Conservation (phyloP, 2,888 invertebrate genomes). For the Thecocarcelia acutangulata region DNA sequence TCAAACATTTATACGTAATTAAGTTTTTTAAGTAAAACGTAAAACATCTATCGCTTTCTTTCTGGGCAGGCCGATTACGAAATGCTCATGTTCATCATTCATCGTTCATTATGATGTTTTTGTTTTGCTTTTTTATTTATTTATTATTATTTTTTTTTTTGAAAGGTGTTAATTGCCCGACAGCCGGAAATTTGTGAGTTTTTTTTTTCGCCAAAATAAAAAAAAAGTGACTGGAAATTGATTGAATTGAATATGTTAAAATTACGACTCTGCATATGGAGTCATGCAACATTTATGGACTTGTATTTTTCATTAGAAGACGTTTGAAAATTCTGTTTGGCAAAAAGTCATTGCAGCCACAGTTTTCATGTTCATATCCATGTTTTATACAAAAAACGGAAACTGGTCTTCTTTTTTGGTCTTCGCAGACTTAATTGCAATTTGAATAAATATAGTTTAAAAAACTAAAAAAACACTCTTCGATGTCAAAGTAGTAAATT, state of each 20-base stretch:
- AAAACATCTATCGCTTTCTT: conserved; percentile 1
- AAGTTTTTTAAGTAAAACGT: too few relatives aligned
- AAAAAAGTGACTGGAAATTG: conserved; percentile 24
- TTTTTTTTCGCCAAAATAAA: not conserved
- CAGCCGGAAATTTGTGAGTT: conserved; percentile 53
- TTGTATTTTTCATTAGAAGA: conserved; percentile 9
- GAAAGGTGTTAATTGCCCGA: conserved; percentile 52
- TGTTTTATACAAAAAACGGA: too few relatives aligned
- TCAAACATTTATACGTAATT: too few relatives aligned
- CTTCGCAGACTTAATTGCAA: too few relatives aligned
- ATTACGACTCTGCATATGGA: not conserved
- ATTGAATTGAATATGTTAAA: conserved; percentile 9
- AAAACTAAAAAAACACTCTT: too few relatives aligned
- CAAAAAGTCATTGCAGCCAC: not conserved
- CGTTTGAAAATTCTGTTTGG: conserved; percentile 21
- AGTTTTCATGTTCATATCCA: too few relatives aligned
- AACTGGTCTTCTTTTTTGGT: too few relatives aligned
- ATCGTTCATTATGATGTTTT: conserved; percentile 26
- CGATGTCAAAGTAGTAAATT: too few relatives aligned
- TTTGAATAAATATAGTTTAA: too few relatives aligned
- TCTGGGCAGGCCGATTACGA: conserved; percentile 29
- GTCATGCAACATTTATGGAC: conserved; percentile 6
- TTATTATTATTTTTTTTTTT: conserved; percentile 31
- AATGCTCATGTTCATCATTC: conserved; percentile 44
- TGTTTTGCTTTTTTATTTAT: too few relatives aligned